A percentile compares a stretch with the other conserved stretches of the same genome.
Conservation (phyloP, 2,888 invertebrate genomes). For the Cephus spinipes region DNA sequence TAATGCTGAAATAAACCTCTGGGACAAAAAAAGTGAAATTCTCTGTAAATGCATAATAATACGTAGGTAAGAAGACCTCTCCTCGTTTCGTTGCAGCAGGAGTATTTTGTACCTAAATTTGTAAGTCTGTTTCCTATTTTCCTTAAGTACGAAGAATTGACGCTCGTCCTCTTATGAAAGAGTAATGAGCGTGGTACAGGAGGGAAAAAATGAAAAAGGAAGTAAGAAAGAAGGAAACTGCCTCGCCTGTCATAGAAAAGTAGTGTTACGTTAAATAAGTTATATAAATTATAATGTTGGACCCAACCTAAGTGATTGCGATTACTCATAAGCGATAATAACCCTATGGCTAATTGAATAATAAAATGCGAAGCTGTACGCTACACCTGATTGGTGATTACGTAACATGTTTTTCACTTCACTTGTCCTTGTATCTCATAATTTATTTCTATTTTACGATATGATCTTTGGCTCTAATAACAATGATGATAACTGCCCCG, state of each 20-base stretch:
- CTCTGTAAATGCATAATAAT: slow-evolving; percentile 1
- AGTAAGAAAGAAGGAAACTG: neutral
- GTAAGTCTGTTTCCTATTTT: slow-evolving; percentile 11
- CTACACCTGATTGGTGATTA: neutral
- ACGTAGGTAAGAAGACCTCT: neutral
- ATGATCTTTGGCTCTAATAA: neutral
- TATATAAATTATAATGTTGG: slow-evolving; percentile 19
- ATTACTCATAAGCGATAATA: slow-evolving; percentile 18
- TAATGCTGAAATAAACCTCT: slow-evolving; percentile 59
- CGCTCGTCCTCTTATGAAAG: neutral
- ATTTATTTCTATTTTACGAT: neutral
- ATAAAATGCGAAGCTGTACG: slow-evolving; percentile 17
- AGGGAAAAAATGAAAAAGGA: neutral
- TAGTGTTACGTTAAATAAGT: slow-evolving; percentile 20
- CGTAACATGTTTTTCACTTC: neutral
- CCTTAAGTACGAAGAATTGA: neutral
- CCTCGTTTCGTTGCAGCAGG: neutral
- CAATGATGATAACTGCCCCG: neutral
- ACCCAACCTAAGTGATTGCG: slow-evolving; percentile 13
- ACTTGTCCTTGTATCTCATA: neutral
- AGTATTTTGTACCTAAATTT: slow-evolving; percentile 13
- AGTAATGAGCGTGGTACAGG: neutral
- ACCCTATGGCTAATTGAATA: slow-evolving; percentile 18
- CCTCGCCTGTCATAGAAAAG: slow-evolving; percentile 2
- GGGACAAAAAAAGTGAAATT: slow-evolving; percentile 33